Conservation (phyloP, 2,797 vertebrate species). For the Podargus strigoides region DNA sequence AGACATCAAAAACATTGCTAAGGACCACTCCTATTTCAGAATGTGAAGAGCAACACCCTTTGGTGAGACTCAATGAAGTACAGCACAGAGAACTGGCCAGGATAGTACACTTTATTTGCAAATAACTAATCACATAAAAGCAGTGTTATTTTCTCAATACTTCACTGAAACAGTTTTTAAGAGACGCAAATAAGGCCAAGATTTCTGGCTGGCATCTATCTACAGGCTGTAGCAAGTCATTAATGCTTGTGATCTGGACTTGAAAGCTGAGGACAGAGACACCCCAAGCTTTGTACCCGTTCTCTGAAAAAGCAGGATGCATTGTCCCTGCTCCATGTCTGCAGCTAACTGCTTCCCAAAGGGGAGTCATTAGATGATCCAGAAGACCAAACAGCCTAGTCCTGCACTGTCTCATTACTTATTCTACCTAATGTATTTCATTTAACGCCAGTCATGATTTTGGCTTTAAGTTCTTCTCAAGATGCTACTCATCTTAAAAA, state of each 20-base stretch:
- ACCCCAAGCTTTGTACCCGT: neutral
- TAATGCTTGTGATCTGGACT: neutral
- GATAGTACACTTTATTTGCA: neutral
- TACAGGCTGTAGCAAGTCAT: neutral
- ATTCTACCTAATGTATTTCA: neutral
- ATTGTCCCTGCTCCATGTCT: neutral
- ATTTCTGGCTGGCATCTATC: neutral
- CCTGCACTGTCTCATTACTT: neutral
- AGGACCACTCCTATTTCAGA: neutral
- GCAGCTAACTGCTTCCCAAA: neutral
- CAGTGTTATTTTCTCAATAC: neutral
- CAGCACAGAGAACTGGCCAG: neutral
- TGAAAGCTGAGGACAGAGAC: neutral
- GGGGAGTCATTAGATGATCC: neutral
- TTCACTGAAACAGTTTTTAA: neutral
- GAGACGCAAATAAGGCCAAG: neutral
- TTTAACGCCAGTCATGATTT: neutral
- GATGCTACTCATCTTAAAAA: neutral
- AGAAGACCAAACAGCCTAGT: neutral
- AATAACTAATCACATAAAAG: neutral
- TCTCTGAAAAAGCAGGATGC: neutral
- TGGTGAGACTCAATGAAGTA: accelerated
- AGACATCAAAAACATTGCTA: neutral
- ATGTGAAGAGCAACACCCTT: neutral
- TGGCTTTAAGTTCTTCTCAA: neutral